These are phyloP conservation scores for Ptychochromis oligacanthus DNA, from an alignment of 2,113 vertebrate genomes.

Conservation along the genomic window DNA sequence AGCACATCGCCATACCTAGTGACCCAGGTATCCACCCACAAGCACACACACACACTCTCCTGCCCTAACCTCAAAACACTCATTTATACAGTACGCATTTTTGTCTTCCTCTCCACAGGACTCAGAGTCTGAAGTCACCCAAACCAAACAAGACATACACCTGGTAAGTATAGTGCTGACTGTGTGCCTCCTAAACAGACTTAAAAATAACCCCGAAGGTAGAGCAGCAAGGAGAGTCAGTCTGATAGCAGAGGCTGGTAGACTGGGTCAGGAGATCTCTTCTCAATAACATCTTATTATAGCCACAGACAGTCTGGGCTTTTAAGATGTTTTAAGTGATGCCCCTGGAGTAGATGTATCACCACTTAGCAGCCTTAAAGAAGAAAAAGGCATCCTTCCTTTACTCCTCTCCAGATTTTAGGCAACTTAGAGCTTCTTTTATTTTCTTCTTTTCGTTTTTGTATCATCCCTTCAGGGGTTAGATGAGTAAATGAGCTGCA, in stretches of 20 bases:
- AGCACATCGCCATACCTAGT: slow-evolving; percentile 67
- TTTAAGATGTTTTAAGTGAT: slow-evolving; percentile 71
- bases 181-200: slow-evolving; percentile 54
- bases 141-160: slow-evolving; percentile 46
- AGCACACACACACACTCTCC: slow-evolving; percentile 37
- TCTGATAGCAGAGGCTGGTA: slow-evolving; percentile 54
- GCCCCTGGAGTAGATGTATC: slow-evolving; percentile 51
- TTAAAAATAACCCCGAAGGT: slow-evolving; percentile 73
- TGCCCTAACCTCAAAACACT: slow-evolving; percentile 62
- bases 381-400: background rate
- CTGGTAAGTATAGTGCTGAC: slow-evolving; percentile 69
- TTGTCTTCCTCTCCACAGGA: slow-evolving; percentile 32
- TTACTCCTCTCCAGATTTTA: background rate
- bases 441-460: background rate
- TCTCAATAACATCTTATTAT: slow-evolving; percentile 77
- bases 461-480: background rate
- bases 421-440: background rate
- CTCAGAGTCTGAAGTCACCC: slow-evolving; percentile 30
- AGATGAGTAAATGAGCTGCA: background rate
- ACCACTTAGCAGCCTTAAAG: slow-evolving; percentile 42
- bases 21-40: slow-evolving; percentile 66
- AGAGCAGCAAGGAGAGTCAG: slow-evolving; percentile 42
- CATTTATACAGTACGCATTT: slow-evolving; percentile 59
- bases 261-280: slow-evolving; percentile 44
- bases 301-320: slow-evolving; percentile 66